Conservation (phyloP, 2,888 invertebrate species). For the Euzophera pinguis region DNA sequence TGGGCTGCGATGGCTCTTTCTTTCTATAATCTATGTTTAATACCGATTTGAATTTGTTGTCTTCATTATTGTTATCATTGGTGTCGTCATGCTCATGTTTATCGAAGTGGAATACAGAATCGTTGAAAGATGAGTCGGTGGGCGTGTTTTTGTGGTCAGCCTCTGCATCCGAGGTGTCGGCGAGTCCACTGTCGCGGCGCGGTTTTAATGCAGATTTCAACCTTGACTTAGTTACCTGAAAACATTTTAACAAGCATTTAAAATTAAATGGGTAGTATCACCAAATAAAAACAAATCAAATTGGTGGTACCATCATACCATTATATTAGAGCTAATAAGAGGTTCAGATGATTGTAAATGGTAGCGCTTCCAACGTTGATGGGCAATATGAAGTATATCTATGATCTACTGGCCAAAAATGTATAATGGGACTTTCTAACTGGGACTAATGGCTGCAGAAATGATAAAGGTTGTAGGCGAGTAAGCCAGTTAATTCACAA, state of each 20-base stretch:
- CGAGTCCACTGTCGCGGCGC: constrained; percentile 69
- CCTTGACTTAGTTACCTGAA: constrained; percentile 50
- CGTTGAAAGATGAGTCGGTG: constrained; percentile 19
- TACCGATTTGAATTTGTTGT: constrained; percentile 29
- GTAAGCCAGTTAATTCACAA: too few species aligned
- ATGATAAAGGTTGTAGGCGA: too few species aligned
- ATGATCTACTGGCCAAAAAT: too few species aligned
- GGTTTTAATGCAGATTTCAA: constrained; percentile 56
- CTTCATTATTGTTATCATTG: not conserved
- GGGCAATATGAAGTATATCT: too few species aligned
- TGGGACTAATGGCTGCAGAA: too few species aligned
- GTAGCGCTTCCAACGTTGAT: too few species aligned
- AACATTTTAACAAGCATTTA: not conserved
- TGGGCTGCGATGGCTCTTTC: constrained; percentile 29
- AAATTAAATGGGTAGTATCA: too few species aligned
- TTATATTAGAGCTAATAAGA: too few species aligned
- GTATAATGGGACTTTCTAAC: too few species aligned
- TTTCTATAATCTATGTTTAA: constrained; percentile 45
- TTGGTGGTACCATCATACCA: too few species aligned
- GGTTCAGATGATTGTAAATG: too few species aligned
- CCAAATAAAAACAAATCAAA: too few species aligned
- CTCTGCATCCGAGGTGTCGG: constrained; percentile 73
- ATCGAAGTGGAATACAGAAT: constrained; percentile 1
- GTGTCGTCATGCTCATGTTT: not conserved
- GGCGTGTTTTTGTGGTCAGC: constrained; percentile 49